Base-by-base conservation (phyloP, 1,140 invertebrate genomes). In the Calephelis nemesis region DNA sequence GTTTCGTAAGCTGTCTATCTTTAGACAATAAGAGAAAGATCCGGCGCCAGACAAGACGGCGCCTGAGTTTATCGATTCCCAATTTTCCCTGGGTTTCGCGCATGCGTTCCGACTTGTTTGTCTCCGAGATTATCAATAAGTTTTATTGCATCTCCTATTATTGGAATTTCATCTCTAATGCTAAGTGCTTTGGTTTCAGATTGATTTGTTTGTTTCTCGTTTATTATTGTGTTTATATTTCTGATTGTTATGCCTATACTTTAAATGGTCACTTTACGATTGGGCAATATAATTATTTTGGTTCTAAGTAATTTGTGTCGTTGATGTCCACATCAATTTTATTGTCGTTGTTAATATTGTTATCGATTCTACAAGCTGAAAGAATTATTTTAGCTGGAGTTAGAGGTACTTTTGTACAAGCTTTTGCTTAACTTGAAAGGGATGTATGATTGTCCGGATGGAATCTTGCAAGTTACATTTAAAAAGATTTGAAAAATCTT, bases 31-130 rank as follows among this genome's bases (percentile, higher is more conserved):
- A 62, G 64, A 47, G 47, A 39, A 47, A 78, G 8, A 65, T 48
- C 50, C 62, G 79, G 81, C 80, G 80, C 80, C 84, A 88, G 86
- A 88, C 86, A 62, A 11, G 69, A 47, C 83, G 86, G 84, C 86
- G 86, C 86, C 86, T 64, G 86, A 87, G 86, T 87, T 45, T 77
- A 88, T 87, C 74, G 86, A 88, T 81, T 68, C 48, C 64, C 69
- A 75, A 8, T 30, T 73, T 67, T 48, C 47, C 67, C 66, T 45
- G 69, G 74, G 64, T 67, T 49, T 65, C 47, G 64, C 81, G 82
- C 85, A 84, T 88, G 84, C 85, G 85, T 68, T 13, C 4, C 1
- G 13, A 47, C 68, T 83, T 87, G 82, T 85, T 87, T 87, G 76
- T 74, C 50, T 60, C 54, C 11, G 19, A 15, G 52, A 54, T 54